Conservation (phyloP, 1,140 invertebrate species). For the Maconellicoccus hirsutus region DNA sequence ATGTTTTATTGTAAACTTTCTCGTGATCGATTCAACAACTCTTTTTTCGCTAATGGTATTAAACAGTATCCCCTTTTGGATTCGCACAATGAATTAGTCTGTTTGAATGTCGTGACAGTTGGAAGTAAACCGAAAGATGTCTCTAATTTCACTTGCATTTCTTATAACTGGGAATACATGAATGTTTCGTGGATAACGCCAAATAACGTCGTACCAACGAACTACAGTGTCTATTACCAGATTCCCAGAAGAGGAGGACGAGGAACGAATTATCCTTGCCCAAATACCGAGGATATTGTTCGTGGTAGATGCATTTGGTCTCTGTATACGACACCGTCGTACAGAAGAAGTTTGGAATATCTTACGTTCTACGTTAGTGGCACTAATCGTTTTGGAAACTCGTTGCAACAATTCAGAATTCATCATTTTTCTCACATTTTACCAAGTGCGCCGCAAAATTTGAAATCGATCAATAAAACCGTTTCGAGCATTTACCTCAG, state of each 20-base stretch:
- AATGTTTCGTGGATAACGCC: slow-evolving; percentile 49
- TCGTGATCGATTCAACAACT: not conserved
- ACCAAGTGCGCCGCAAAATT: slow-evolving; percentile 31
- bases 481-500: slow-evolving; percentile 43
- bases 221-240: slow-evolving; percentile 35
- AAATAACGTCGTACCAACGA: slow-evolving; percentile 41
- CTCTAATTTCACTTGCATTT: slow-evolving; percentile 49
- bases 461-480: slow-evolving; percentile 42
- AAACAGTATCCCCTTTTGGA: not conserved
- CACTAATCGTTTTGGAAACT: slow-evolving; percentile 43
- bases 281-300: not conserved
- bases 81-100: slow-evolving; percentile 32
- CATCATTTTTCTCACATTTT: slow-evolving; percentile 48
- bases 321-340: slow-evolving; percentile 42
- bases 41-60: not conserved
- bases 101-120: slow-evolving; percentile 41
- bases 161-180: slow-evolving; percentile 50
- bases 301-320: slow-evolving; percentile 37
- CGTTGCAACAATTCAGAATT: slow-evolving; percentile 39
- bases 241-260: not conserved
- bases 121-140: slow-evolving; percentile 42
- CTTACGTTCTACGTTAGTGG: slow-evolving; percentile 44
- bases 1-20: slow-evolving; percentile 37
- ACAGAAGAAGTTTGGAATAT: slow-evolving; percentile 44
- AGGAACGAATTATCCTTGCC: not conserved